A percentile compares a stretch with the other conserved stretches of the same genome.
phyloP scores from a whole-genome alignment of 2,113 vertebrate genomes.

The Toxotes jaculatrix region DNA sequence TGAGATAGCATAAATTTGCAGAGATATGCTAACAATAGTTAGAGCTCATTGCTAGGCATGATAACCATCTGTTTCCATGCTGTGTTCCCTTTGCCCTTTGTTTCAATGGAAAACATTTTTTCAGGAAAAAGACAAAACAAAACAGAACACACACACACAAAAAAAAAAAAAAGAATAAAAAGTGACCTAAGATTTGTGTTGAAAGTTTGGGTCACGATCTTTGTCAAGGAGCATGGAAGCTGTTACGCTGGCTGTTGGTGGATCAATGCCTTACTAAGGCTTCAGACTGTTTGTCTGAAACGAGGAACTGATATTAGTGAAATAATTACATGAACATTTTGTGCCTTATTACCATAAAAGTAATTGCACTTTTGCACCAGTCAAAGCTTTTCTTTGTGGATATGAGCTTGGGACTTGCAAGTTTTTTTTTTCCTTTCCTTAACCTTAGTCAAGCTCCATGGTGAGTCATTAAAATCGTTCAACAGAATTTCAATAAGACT shows the following conservation, averaged over 20 bases:
- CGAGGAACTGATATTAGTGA: not conserved
- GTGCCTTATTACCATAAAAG: not conserved
- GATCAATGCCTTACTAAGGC: not conserved
- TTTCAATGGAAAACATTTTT: no score
- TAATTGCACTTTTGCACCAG: not conserved
- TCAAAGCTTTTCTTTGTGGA: not conserved
- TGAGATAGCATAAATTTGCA: constrained; percentile 22
- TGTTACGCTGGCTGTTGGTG: not conserved
- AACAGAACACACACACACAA: not conserved
- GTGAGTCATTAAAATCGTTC: not conserved
- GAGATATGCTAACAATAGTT: constrained; percentile 31
- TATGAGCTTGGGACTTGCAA: not conserved
- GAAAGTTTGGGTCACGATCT: no score
- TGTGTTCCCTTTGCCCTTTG: not conserved
- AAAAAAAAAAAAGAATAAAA: not conserved
- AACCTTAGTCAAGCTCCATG: not conserved
- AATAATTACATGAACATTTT: not conserved
- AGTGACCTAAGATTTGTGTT: no score
- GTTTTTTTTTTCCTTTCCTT: not conserved
- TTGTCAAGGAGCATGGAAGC: not conserved
- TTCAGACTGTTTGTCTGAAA: not conserved
- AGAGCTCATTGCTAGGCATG: not conserved
- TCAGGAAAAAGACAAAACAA: no score
- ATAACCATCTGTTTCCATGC: constrained; percentile 23
- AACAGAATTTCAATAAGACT: not conserved